Conservation (phyloP, 2,797 vertebrate species). For the Chloroceryle amazona region DNA sequence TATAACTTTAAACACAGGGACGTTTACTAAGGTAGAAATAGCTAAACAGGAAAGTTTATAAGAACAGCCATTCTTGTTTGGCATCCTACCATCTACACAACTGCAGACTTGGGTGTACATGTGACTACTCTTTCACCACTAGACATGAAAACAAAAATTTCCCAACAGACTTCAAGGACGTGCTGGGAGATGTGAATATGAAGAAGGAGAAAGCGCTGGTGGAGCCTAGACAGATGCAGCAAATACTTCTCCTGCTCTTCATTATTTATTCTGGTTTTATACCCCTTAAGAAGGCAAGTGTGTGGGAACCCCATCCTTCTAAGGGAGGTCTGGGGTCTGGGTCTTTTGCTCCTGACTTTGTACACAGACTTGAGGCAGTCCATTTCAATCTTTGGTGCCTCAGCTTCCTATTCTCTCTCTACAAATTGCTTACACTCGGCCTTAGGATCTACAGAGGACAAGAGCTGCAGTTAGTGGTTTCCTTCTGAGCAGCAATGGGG, state of each 20-base stretch:
- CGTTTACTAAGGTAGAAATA: conserved; percentile 39
- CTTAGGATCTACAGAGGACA: background rate
- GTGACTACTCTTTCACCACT: background rate
- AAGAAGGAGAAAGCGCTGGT: background rate
- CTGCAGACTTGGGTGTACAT: background rate
- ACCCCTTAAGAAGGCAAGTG: accelerated
- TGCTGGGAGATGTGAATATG: background rate
- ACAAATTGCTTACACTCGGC: accelerated
- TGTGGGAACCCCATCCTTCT: background rate
- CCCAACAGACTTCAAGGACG: accelerated
- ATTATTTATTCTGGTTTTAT: background rate
- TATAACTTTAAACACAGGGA: conserved; percentile 25
- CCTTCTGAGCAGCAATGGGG: accelerated
- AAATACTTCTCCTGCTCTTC: background rate
- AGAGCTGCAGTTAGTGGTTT: background rate
- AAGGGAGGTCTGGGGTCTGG: accelerated
- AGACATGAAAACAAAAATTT: background rate
- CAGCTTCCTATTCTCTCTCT: background rate
- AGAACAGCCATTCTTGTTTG: conserved; percentile 15
- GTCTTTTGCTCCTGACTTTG: background rate
- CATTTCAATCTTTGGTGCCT: background rate
- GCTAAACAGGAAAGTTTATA: conserved; percentile 5
- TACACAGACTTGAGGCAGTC: background rate
- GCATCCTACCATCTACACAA: background rate
- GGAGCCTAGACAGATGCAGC: background rate